Conservation (phyloP, 2,797 vertebrate genomes). For the Squalus acanthias region DNA sequence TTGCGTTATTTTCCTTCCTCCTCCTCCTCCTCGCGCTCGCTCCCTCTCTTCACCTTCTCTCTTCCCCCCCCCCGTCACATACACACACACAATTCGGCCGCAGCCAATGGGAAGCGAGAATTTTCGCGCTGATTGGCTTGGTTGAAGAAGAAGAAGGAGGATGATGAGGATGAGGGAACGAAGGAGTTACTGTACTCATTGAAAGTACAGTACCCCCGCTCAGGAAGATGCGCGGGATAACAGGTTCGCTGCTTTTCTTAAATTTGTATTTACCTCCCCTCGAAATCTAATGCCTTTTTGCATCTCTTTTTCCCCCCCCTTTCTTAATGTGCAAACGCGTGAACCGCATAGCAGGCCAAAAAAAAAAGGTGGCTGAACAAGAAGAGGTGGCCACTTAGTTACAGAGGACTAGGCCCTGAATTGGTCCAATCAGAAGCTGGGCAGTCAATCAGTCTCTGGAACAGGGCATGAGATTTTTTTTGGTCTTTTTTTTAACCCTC, state of each 20-base stretch:
- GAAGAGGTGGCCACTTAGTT: slow-evolving; percentile 26
- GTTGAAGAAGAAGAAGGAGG: slow-evolving; percentile 3
- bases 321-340: background rate
- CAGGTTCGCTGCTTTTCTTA: slow-evolving; percentile 50
- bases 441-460: background rate
- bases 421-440: slow-evolving; percentile 32
- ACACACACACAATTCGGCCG: slow-evolving; percentile 44
- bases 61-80: background rate
- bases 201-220: slow-evolving; percentile 39
- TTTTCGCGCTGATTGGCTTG: slow-evolving; percentile 74
- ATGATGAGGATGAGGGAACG: background rate
- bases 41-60: background rate
- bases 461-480: slow-evolving; percentile 5
- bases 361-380: background rate
- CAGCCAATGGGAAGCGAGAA: slow-evolving; percentile 82
- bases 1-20: background rate
- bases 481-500: background rate
- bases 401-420: background rate
- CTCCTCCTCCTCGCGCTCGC: background rate
- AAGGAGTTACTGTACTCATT: slow-evolving; percentile 27
- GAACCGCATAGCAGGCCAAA: background rate
- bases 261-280: background rate
- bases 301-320: too few species aligned
- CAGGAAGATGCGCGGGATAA: slow-evolving; percentile 53
- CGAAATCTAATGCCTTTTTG: background rate